Base-by-base conservation (phyloP, 1,140 invertebrate species). In the Macrobrachium rosenbergii region DNA sequence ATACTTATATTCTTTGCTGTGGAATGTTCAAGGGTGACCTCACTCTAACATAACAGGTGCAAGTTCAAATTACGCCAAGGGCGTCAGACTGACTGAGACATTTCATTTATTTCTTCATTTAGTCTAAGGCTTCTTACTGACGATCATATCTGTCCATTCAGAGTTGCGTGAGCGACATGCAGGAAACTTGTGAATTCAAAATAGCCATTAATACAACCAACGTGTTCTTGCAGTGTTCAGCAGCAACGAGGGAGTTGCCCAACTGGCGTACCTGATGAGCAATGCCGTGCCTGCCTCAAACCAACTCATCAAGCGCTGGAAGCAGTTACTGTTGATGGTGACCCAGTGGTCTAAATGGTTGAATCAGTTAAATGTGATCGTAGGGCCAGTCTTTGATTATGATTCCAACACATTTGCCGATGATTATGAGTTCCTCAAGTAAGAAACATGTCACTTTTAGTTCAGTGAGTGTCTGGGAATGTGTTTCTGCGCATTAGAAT, bases 301-400 rank as follows among this genome's bases (percentile, higher is more conserved):
- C 23, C 82, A 83, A 60, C n/a, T 76, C 59, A 62, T 37, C n/a
- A 5, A 28, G 12, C 82, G 82, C 3, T 83, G 82, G 82, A 23
- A 76, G 72, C 52, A 83, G 72, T 73, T 83, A 2, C 23, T 17
- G 52, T 2, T 5, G 2, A 28, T 83, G 7, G 21, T 83, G 2
- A 43, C 14, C 5, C 28, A 45, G 14, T 83, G 82, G 82, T 8
- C 11, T 2, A 1, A 14, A 0, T 21, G 62, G 5, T 62, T 19
- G 12, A 73, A 73, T 0, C 58, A 69, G 2, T 43, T 83, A 0
- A 83, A 75, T 17, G n/a, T 83, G 28, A n/a, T 83, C 16, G 64
- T 37, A 11, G 82, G 82, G 5, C 72, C 82, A 2, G 82, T 83
- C 10, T 76, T 83, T 60, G 82, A 83, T 28, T 83, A 83, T 8